phyloP scores from a whole-genome alignment of 2,888 invertebrate genomes.

The Apamea monoglypha region DNA sequence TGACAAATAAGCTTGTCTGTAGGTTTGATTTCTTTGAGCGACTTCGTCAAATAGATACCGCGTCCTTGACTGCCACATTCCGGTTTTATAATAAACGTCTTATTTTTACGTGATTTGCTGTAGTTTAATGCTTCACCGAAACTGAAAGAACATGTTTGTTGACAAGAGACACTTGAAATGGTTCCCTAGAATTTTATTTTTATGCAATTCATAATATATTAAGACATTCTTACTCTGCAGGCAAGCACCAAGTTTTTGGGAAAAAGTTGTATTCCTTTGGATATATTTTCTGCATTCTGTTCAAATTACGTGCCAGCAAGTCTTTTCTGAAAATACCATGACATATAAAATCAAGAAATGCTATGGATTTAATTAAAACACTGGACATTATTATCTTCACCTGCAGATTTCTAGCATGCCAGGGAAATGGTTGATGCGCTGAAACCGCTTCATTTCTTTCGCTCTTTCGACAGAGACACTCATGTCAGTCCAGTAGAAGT shows the following conservation, averaged over 20 bases:
- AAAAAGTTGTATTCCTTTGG: conserved; percentile 97
- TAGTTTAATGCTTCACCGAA: conserved; percentile 94
- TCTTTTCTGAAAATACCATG: conserved; percentile 92
- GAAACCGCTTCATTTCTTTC: conserved; percentile 97
- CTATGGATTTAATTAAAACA: background rate
- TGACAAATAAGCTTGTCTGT: conserved; percentile 97
- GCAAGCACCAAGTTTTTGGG: conserved; percentile 98
- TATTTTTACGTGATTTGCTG: conserved; percentile 92
- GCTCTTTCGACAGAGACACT: conserved; percentile 96
- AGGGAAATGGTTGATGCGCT: conserved; percentile 98
- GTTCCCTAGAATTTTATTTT: background rate
- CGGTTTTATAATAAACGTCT: conserved; percentile 97
- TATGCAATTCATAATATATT: background rate
- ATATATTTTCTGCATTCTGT: conserved; percentile 96
- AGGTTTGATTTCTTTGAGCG: conserved; percentile 94
- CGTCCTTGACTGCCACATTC: conserved; percentile 97
- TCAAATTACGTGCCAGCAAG: conserved; percentile 96
- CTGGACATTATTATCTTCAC: conserved; percentile 65
- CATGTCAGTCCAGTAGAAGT: conserved; percentile 97
- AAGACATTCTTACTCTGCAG: conserved; percentile 94
- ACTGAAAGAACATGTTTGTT: conserved; percentile 78
- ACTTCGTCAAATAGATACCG: conserved; percentile 96
- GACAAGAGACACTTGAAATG: background rate
- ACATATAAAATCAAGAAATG: background rate
- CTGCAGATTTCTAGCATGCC: conserved; percentile 96